Base-by-base conservation (phyloP, 2,113 vertebrate genomes). In the Fregetta grallaria region DNA sequence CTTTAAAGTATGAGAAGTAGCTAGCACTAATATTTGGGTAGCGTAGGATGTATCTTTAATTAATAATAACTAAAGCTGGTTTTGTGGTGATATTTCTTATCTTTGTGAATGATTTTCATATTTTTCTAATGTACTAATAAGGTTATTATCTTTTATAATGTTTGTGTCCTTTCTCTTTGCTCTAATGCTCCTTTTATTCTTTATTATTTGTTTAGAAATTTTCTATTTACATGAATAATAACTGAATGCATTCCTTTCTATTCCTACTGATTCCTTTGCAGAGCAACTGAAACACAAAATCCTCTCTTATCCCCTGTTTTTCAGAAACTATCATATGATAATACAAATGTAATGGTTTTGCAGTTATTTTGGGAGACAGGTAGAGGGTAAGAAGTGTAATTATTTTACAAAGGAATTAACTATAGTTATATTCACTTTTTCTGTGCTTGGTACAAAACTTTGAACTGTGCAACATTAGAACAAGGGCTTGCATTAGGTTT, bases 31-130 rank as follows among this genome's bases (percentile, higher is more conserved):
- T 91, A 70, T 75, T 84, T 76, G 68, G 62, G 42, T 81, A 81
- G 10, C 1, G 1, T 25, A 58, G 11, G 58, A 29, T 45, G 17
- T 58, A 23, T 68, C 44, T 81, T 86, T 88, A 86, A 78, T 82
- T 91, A 83, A 52, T 45, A 63, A 38, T n/a, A n/a, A n/a, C 53
- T 94, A 83, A 86, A 77, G 25, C 9, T 74, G 13, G 1, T 65
- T 86, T 90, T 88, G 18, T 80, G 21, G n/a, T 76, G 65, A n/a
- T 93, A 93, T 94, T 94, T 92, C 17, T 68, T 84, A 25, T 49
- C 52, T 79, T 65, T 91, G n/a, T 81, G 56, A 88, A 81, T 92
- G 30, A 32, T 66, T 92, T 86, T 91, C 42, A 25, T 75, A 38
- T 5, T 67, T 90, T 88, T n/a, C 42, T 90, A 88, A 86, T 76